Base-by-base conservation (phyloP, 2,797 vertebrate genomes). In the Lutjanus argentimaculatus region DNA sequence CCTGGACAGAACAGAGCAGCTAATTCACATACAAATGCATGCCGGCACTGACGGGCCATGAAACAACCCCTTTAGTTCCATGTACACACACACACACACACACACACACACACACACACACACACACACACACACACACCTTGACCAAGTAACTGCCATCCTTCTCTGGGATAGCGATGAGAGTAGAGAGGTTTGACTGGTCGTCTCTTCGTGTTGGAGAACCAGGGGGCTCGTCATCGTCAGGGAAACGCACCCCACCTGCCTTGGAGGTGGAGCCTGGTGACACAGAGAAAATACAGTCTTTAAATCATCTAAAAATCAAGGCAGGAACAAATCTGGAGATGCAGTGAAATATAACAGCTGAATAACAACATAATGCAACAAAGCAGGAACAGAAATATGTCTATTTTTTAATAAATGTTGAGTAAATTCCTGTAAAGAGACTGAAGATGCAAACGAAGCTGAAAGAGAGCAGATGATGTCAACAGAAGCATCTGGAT, bases 111-210 rank as follows among this genome's bases (percentile, higher is more conserved):
- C n/a, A n/a, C n/a, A n/a, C n/a, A n/a, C n/a, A n/a, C n/a, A n/a
- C n/a, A n/a, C n/a, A n/a, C n/a, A 30, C 21, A 43, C 3, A 69
- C 48, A 21, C 12, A 77, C 10, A 36, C 5, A 95, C 95, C 92
- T 95, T 95, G 46, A 95, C 94, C 63, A 95, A 83, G 82, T 92
- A 95, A 81, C 88, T 88, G 16, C 93, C 91, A 7, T 95, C 94
- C 19, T 94, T 89, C 59, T 95, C 93, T 5, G n/a, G 75, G 15
- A 90, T 17, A 46, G 94, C 95, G 3, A 85, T 22, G 56, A 95
- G 83, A 43, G 85, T 75, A 8, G 88, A 91, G 0, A 91, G 79
- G 62, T 93, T 92, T 19, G 89, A 87, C 22, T 84, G 88, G 71
- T 92, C 91, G 0, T 94, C 92, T 53, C 88, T 88, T 0, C 90